Conservation (phyloP, 1,140 invertebrate species). For the Ceratina calcarata region DNA sequence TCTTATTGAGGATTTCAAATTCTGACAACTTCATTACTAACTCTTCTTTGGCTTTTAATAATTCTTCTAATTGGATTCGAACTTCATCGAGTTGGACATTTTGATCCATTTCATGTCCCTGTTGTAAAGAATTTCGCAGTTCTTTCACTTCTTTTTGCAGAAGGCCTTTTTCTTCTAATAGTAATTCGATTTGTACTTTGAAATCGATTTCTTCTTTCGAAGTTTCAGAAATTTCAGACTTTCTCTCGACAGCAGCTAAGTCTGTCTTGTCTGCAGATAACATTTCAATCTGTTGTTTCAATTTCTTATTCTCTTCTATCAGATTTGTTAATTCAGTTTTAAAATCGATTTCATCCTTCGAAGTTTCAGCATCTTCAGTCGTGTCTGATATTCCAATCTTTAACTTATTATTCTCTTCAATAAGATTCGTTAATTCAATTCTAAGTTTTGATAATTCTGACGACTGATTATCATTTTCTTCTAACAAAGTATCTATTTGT, state of each 20-base stretch:
- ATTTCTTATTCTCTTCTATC: constrained; percentile 62
- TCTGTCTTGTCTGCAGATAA: constrained; percentile 81
- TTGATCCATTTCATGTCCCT: constrained; percentile 21
- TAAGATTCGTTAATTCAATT: constrained; percentile 34
- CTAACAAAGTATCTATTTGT: constrained; percentile 74
- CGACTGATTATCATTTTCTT: constrained; percentile 73
- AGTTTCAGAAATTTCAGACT: constrained; percentile 76
- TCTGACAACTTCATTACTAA: constrained; percentile 52
- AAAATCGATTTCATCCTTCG: too few species aligned
- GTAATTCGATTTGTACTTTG: constrained; percentile 35
- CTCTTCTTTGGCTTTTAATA: constrained; percentile 59
- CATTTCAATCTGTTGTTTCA: constrained; percentile 78
- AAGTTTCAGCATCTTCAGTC: constrained; percentile 31
- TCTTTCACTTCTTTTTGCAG: constrained; percentile 50
- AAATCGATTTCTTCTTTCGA: constrained; percentile 23
- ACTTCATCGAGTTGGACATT: constrained; percentile 57
- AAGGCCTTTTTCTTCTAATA: constrained; percentile 46
- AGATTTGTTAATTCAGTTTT: not conserved
- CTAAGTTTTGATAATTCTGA: constrained; percentile 59
- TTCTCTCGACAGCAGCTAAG: constrained; percentile 61
- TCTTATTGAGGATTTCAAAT: constrained; percentile 50
- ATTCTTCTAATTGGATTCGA: constrained; percentile 61
- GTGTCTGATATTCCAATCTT: constrained; percentile 64
- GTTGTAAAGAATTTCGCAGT: constrained; percentile 42
- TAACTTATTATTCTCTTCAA: constrained; percentile 67